Base-by-base conservation (phyloP, 2,888 invertebrate genomes). In the Keiferia lycopersicella region DNA sequence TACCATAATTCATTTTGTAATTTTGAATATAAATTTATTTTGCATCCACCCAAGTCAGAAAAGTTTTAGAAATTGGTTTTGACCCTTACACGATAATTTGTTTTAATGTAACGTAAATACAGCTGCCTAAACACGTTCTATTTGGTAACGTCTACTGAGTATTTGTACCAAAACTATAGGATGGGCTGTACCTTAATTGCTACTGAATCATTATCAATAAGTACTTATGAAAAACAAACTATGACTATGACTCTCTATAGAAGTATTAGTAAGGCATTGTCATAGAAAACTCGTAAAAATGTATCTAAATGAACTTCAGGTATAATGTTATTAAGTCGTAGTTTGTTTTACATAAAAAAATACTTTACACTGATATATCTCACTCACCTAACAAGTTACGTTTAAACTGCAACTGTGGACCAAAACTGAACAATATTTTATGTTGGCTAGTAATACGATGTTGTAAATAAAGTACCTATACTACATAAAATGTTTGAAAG, bases 91-190 rank as follows among this genome's bases (percentile, higher is more conserved):
- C 66, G 71, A 73, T 73, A 72, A 71, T 74, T 71, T 68, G 63
- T 68, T 66, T 45, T 61, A 62, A 41, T 64, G 34, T 56, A 51
- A 51, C 51, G 8, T 51, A 51, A 51, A 51, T 74, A 78, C 73
- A 84, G 83, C 83, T 82, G 84, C 84, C 82, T 79, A 75, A 68
- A 69, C 62, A 66, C 51, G 53, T 64, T 64, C 72, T 78, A 75
- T 70, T 77, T 80, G 86, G 87, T 87, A 88, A 87, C 86, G 80
- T 79, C 80, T 85, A 87, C 82, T 86, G 88, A 90, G 88, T 89
- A 88, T 90, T 90, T 90, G 89, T 89, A 89, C 90, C 90, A 83
- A 86, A 81, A 79, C 80, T 71, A 79, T 80, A 79, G 79, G 79
- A 80, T 82, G 76, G 78, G 80, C 79, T 77, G 78, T 63, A 61